A percentile compares a stretch with the other conserved stretches of the same genome.
Evolutionary conservation across 2,888 invertebrate species (phyloP).

Genomic region (Xanthorhoe designata): DNA sequence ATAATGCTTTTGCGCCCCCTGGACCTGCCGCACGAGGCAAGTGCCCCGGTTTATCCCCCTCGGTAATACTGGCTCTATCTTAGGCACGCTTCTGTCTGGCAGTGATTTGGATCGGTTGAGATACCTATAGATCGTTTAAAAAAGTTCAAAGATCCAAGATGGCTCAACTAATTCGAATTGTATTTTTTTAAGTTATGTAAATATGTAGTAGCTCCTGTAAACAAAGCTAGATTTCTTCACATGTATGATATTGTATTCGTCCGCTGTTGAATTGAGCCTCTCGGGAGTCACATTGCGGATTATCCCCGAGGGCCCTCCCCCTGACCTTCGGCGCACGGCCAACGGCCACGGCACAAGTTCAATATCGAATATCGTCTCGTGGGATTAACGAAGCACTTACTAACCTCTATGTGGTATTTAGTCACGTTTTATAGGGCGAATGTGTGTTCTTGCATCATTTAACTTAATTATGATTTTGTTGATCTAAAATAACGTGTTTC

Average conservation of each 20-base stretch:
- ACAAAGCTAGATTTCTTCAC: not conserved
- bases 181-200: no score
- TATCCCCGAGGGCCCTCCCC: slow-evolving; percentile 51
- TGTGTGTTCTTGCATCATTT: not conserved
- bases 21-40: no score
- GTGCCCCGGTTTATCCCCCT: no score
- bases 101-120: no score
- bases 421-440: slow-evolving; percentile 22
- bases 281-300: slow-evolving; percentile 43
- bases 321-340: slow-evolving; percentile 58
- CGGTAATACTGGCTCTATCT: no score
- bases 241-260: not conserved
- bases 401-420: not conserved
- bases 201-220: no score
- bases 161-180: no score
- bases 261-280: not conserved
- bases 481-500: no score
- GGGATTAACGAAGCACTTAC: slow-evolving; percentile 19
- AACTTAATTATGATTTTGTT: not conserved
- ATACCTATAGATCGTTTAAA: no score
- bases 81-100: no score
- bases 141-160: no score
- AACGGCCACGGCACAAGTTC: slow-evolving; percentile 65
- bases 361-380: slow-evolving; percentile 45
- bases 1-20: no score